Evolutionary conservation across 2,113 vertebrate species (phyloP), one percentile per base, ranked within the genome.

Genomic region (Picathartes gymnocephalus): DNA sequence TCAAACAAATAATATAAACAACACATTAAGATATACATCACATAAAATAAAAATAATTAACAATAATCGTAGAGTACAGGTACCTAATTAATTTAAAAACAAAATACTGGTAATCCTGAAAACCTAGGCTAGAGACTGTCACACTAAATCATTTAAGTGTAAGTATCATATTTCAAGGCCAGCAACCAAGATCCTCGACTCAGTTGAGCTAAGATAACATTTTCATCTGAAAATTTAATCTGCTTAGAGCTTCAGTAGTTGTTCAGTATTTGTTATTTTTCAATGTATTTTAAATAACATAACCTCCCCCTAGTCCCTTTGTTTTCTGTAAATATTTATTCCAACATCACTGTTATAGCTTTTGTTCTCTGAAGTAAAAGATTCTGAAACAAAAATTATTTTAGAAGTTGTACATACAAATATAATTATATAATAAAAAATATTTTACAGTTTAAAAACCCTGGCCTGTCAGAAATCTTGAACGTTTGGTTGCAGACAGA

Each of bases 161-260:
- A 87, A 89, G 86, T 92, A 65, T 92, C 92, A 89, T 50, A 94
- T 97, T 97, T 97, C 81, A 88, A 94, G 93, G 86, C 78, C 80
- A 95, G 76, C 60, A 90, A 94, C 88, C 87, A 95, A 95, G 79
- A 96, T 94, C 62, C 45, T 94, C 2, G 1, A 96, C 84, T 97
- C 86, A 66, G 57, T 28, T 92, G 60, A 94, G 89, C 57, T 88
- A 93, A 58, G 73, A 73, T 91, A 78, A 94, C 72, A 78, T 87
- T 96, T 97, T 68, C 79, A 88, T 93, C 50, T 96, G 62, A 97
- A 96, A 96, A 95, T 85, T 87, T 92, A 95, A 96, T 91, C 64
- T 84, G 22, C 73, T 85, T 86, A 51, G 56, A 92, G 70, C 39
- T 88, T 94, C 30, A 8, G 40, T 83, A 74, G 83, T 94, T 82